Evolutionary conservation across 2,888 invertebrate species (phyloP).

Genomic region (Sinohyriopsis cumingii): DNA sequence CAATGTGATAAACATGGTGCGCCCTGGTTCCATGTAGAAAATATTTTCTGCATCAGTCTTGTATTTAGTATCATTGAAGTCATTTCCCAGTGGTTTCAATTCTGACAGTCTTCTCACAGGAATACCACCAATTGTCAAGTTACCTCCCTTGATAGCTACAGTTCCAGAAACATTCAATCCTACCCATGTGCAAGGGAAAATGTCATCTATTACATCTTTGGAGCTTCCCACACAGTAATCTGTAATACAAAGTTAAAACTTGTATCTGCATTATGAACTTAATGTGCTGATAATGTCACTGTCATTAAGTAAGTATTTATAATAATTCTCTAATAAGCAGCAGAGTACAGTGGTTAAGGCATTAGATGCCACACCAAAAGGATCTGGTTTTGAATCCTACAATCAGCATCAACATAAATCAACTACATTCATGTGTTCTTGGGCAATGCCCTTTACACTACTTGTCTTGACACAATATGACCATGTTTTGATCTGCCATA

Average conservation of each 20-base stretch:
- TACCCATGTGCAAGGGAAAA: slow-evolving; percentile 31
- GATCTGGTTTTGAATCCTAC: too few species aligned
- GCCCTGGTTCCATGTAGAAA: slow-evolving; percentile 41
- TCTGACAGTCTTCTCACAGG: slow-evolving; percentile 19
- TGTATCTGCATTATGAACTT: too few species aligned
- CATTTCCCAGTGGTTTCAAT: slow-evolving; percentile 6
- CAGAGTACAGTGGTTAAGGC: too few species aligned
- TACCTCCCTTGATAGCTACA: slow-evolving; percentile 25
- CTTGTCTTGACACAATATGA: too few species aligned
- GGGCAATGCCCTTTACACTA: too few species aligned
- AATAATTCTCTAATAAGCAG: too few species aligned
- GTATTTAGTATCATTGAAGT: slow-evolving; percentile 8
- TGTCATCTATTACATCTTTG: slow-evolving; percentile 15
- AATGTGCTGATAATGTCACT: too few species aligned
- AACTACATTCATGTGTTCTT: too few species aligned
- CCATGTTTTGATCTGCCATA: too few species aligned
- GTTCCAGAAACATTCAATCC: slow-evolving; percentile 27
- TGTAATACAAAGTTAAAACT: slow-evolving; percentile 6
- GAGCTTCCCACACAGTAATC: slow-evolving; percentile 28
- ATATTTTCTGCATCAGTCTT: slow-evolving; percentile 2
- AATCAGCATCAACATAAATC: too few species aligned
- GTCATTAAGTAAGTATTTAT: too few species aligned
- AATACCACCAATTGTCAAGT: slow-evolving; percentile 17
- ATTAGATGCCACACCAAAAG: too few species aligned
- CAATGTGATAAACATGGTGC: slow-evolving; percentile 32